Conservation (phyloP, 2,888 invertebrate species). For the Acholoe squamosa region DNA sequence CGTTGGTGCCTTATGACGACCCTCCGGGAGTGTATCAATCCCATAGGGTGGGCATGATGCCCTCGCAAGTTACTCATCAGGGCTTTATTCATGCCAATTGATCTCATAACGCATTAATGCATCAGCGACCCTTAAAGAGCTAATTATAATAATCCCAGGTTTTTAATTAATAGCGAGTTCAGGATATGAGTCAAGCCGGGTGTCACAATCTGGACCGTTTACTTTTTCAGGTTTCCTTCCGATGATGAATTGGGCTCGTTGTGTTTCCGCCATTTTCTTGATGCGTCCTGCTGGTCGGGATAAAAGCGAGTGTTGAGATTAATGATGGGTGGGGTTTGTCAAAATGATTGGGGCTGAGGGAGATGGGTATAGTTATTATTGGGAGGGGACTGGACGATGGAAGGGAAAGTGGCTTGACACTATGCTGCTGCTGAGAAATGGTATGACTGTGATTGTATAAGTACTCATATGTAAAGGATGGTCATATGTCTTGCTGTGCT, state of each 20-base stretch:
- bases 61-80: background rate
- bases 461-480: no score
- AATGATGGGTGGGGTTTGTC: background rate
- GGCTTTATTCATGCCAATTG: background rate
- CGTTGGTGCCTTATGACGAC: background rate
- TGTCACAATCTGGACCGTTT: background rate
- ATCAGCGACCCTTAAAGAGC: background rate
- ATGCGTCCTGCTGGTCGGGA: background rate
- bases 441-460: no score
- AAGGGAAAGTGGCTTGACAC: no score
- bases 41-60: no score
- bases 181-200: no score
- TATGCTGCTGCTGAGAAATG: no score
- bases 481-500: no score
- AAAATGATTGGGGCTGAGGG: background rate
- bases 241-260: background rate
- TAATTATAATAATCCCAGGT: no score
- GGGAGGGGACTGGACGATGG: no score
- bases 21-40: no score
- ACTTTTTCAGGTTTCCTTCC: background rate
- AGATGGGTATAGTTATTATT: no score
- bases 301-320: background rate
- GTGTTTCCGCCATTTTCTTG: conserved; percentile 30
- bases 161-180: background rate
- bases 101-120: no score